Base-by-base conservation (phyloP, 2,888 invertebrate genomes). In the Dioctria linearis region DNA sequence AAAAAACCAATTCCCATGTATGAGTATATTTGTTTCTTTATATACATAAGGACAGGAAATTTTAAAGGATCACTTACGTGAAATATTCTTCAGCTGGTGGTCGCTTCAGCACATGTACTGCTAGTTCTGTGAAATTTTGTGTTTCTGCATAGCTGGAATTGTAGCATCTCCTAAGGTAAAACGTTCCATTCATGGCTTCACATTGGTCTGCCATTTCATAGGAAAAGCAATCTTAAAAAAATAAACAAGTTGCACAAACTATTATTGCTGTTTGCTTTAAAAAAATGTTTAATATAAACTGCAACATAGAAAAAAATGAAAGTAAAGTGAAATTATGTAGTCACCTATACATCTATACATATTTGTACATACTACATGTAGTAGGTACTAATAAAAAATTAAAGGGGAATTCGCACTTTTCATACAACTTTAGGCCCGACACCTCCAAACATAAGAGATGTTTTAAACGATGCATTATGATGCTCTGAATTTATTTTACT, bases 1-100 rank as follows among this genome's bases (percentile, higher is more conserved):
- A 51, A 80, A 51, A 25, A 25, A 25, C 0, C 25, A 25, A 25
- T 25, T 25, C 25, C 25, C 25, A 25, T 25, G 25, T 25, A 25
- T 0, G 25, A 25, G 25, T 25, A 2, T 25, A 25, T 46, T 9
- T 6, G 42, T 67, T n/a, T 13, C 39, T 25, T 51, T 71, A 11
- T 71, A 5, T 54, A 0, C 3, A 54, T 54, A 43, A 54, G 40
- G 57, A 73, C 9, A 11, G 39, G 61, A 57, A 9, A 67, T n/a
- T 46, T 81, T 39, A 11, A 11, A 13, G 61, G 39, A 73, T n/a
- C 37, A 85, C 91, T 90, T 86, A 94, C 94, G 91, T 93, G 86
- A 94, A 94, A 86, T 93, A 94, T 87, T 94, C 94, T 86, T 94
- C 94, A 59, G 94, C 93, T 2, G 94, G 94, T 61, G 93, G 93